phyloP scores from a whole-genome alignment of 1,140 invertebrate genomes.

The Temnothorax longispinosus region DNA sequence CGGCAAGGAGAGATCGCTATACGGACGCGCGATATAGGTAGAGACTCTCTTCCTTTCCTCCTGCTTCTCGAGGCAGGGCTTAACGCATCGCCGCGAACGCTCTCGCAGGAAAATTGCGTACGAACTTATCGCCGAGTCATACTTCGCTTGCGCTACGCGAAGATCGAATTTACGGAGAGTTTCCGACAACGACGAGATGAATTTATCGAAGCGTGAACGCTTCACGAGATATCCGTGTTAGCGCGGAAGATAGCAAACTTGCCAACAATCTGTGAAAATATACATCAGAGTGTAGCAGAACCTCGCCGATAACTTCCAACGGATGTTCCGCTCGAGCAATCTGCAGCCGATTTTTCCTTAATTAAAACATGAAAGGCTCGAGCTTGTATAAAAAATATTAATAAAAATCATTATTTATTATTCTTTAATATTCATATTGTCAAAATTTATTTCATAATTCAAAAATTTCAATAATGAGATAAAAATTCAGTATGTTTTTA shows the following conservation, averaged over 20 bases:
- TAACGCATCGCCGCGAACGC: conserved; percentile 30
- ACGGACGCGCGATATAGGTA: too few relatives aligned
- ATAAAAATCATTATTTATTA: background rate
- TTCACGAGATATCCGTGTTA: conserved; percentile 6
- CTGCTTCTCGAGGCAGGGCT: background rate
- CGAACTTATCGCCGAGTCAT: conserved; percentile 36
- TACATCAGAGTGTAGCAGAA: background rate
- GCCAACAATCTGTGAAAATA: background rate
- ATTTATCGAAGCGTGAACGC: conserved; percentile 22
- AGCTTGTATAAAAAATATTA: background rate
- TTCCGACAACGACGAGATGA: conserved; percentile 7
- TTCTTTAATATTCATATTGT: background rate
- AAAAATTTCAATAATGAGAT: background rate
- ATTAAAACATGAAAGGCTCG: background rate
- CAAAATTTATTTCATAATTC: background rate
- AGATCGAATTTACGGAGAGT: conserved; percentile 27
- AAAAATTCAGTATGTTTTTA: background rate
- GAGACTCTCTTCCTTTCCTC: conserved; percentile 10
- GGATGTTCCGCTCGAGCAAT: background rate
- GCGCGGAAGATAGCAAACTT: conserved; percentile 7
- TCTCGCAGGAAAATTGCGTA: conserved; percentile 28
- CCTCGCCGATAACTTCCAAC: background rate
- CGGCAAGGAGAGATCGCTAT: background rate
- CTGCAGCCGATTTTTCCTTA: background rate
- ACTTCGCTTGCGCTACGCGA: background rate